Evolutionary conservation across 2,888 invertebrate genomes (phyloP).

Genomic region (Tuta absoluta): DNA sequence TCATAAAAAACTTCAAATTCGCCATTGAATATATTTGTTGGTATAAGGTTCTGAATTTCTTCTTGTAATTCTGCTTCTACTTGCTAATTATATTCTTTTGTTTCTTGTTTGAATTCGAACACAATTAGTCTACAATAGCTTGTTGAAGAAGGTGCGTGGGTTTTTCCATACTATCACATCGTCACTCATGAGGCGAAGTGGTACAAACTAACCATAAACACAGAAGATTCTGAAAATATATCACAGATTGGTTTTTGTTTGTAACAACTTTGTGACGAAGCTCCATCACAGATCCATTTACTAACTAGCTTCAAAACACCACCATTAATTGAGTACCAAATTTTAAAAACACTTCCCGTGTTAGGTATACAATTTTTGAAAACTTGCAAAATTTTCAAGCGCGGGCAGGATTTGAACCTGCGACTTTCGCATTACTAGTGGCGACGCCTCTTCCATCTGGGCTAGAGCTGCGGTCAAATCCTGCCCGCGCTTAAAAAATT

Average conservation of each 20-base stretch:
- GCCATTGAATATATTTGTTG: not conserved
- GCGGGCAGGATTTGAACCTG: too few species aligned
- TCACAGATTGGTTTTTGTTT: not conserved
- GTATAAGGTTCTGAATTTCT: not conserved
- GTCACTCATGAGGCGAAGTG: not conserved
- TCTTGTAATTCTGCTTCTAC: not conserved
- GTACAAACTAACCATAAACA: not conserved
- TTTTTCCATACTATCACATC: not conserved
- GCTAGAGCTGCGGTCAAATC: too few species aligned
- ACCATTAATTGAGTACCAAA: too few species aligned
- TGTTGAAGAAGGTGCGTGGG: not conserved
- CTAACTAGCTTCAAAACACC: too few species aligned
- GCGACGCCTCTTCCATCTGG: too few species aligned
- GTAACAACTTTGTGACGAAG: not conserved
- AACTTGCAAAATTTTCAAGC: too few species aligned
- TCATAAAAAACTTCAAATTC: not conserved
- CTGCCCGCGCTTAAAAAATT: too few species aligned
- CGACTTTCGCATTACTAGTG: too few species aligned
- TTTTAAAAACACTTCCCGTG: too few species aligned
- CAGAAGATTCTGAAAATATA: not conserved
- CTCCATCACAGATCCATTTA: not conserved
- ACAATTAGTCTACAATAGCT: too few species aligned
- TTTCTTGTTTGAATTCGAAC: too few species aligned
- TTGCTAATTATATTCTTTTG: not conserved
- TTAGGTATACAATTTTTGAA: too few species aligned